Evolutionary conservation across 2,797 vertebrate species (phyloP).

Genomic region (Sus cebifrons): DNA sequence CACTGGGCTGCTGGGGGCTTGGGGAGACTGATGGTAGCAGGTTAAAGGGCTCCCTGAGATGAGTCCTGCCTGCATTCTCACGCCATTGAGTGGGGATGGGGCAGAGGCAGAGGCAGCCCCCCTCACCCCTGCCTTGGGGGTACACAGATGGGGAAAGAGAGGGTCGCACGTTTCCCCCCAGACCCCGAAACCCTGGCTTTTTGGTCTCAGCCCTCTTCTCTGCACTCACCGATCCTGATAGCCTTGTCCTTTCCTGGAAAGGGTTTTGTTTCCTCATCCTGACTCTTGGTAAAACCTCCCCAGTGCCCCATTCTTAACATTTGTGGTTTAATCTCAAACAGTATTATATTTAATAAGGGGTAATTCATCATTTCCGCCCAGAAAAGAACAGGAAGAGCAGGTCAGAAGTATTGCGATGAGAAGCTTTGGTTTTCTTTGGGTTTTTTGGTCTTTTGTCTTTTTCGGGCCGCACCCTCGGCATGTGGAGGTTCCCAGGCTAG

Average conservation of each 20-base stretch:
- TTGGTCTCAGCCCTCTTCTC: background rate
- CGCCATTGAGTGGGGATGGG: background rate
- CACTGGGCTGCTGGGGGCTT: background rate
- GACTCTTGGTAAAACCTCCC: background rate
- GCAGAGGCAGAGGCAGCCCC: no score
- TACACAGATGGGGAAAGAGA: background rate
- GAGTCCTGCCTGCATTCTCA: background rate
- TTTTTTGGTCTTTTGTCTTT: no score
- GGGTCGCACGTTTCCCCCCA: background rate
- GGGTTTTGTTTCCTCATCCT: background rate
- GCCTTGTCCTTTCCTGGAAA: background rate
- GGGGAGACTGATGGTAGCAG: fast-evolving
- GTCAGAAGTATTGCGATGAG: background rate
- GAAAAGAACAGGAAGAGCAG: background rate
- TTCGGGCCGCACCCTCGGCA: no score
- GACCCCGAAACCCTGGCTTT: background rate
- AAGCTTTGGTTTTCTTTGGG: background rate
- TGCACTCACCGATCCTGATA: background rate
- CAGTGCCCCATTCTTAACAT: background rate
- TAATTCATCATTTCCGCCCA: conserved; percentile 17
- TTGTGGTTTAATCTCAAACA: background rate
- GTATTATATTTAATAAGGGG: background rate
- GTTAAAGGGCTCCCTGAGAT: background rate
- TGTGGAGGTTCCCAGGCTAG: no score
- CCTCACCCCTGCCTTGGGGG: background rate